These are phyloP conservation scores for Platalea minor DNA, from an alignment of 2,797 vertebrate genomes.

Conservation along the genomic window DNA sequence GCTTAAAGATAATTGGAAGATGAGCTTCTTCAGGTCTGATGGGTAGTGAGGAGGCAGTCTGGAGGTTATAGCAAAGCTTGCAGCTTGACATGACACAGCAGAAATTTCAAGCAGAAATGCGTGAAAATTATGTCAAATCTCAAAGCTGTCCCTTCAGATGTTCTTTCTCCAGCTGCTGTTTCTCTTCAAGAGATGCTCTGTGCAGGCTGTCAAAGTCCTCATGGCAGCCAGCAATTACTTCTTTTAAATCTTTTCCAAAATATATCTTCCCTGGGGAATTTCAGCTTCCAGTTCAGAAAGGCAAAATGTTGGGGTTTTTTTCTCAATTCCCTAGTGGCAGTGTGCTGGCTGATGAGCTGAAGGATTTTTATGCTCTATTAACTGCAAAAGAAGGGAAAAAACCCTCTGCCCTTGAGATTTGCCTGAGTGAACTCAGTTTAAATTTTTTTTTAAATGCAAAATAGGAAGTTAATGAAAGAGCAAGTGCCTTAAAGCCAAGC, in stretches of 20 bases:
- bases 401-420: conserved; percentile 2
- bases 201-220: background rate
- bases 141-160: background rate
- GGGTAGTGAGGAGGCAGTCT: background rate
- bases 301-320: background rate
- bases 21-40: conserved; percentile 2
- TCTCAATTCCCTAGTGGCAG: background rate
- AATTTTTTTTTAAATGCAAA: background rate
- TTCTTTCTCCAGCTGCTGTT: background rate
- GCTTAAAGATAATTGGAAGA: conserved; percentile 21
- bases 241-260: conserved; percentile 34
- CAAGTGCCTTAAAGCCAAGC: conserved; percentile 2
- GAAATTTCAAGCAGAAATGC: background rate
- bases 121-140: background rate
- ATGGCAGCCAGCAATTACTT: conserved; percentile 4
- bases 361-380: conserved; percentile 11
- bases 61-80: background rate
- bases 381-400: background rate
- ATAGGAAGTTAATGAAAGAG: background rate
- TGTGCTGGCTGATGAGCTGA: background rate
- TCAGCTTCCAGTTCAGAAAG: conserved; percentile 6
- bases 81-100: background rate
- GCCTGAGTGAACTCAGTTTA: background rate
- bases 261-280: background rate
- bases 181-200: background rate